These are phyloP conservation scores for Daphoenositta chrysoptera DNA, from an alignment of 2,113 vertebrate species.

Conservation along the genomic window DNA sequence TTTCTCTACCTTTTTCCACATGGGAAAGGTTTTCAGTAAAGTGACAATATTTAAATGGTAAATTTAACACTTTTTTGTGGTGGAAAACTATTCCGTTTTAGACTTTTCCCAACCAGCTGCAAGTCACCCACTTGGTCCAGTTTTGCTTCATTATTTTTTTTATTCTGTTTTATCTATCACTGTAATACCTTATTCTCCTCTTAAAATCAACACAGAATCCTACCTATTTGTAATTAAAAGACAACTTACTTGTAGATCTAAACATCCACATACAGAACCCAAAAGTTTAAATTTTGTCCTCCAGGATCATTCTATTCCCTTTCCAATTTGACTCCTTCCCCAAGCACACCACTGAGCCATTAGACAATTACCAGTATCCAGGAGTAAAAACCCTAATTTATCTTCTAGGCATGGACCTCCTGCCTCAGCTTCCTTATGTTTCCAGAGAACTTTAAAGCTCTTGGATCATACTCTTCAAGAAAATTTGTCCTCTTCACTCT, in stretches of 20 bases:
- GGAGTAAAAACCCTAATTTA: background rate
- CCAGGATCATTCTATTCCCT: background rate
- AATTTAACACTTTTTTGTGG: background rate
- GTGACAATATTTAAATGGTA: background rate
- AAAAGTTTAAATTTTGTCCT: background rate
- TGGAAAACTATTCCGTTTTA: background rate
- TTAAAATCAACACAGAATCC: background rate
- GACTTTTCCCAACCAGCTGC: background rate
- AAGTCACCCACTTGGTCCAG: background rate
- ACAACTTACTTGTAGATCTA: background rate
- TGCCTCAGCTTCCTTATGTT: background rate
- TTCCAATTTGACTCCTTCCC: background rate
- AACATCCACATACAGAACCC: background rate
- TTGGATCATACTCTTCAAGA: background rate
- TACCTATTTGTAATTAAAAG: background rate
- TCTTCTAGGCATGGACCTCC: background rate
- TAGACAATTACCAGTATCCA: background rate
- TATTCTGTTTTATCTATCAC: background rate
- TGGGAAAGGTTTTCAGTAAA: background rate
- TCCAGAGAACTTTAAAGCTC: background rate
- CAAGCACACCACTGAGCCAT: background rate
- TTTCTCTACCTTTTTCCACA: background rate
- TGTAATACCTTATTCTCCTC: background rate
- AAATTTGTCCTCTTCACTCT: background rate
- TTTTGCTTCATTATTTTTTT: background rate